Evolutionary conservation across 1,140 invertebrate genomes (phyloP).

Genomic region (Uloborus diversus): DNA sequence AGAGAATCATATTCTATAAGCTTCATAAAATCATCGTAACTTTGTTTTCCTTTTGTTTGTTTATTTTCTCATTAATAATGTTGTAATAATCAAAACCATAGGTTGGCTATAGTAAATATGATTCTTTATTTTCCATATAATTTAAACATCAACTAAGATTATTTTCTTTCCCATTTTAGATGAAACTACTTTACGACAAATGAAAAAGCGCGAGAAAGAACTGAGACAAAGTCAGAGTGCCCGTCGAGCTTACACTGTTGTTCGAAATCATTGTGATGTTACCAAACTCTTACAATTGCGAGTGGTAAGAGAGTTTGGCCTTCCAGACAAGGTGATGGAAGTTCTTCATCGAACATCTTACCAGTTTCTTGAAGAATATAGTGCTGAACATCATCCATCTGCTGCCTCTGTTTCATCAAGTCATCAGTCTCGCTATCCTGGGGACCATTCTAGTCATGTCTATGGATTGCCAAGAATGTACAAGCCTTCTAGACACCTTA

Average conservation of each 20-base stretch:
- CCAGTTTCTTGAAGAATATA: slow-evolving; percentile 44
- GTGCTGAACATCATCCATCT: slow-evolving; percentile 29
- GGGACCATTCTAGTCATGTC: slow-evolving; percentile 53
- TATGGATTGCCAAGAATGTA: slow-evolving; percentile 42
- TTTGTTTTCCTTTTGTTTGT: too few relatives aligned
- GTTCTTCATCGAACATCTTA: slow-evolving; percentile 71
- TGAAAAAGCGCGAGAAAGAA: slow-evolving; percentile 87
- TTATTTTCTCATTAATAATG: too few relatives aligned
- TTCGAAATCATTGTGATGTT: slow-evolving; percentile 80
- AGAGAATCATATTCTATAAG: too few relatives aligned
- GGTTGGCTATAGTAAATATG: too few relatives aligned
- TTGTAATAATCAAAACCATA: too few relatives aligned
- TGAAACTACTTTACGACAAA: slow-evolving; percentile 68
- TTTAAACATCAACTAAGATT: not conserved
- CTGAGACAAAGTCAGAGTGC: slow-evolving; percentile 80
- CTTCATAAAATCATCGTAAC: too few relatives aligned
- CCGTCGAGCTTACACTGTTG: slow-evolving; percentile 78
- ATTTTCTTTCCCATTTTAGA: not conserved
- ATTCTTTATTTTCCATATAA: too few relatives aligned
- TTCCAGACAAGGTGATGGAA: slow-evolving; percentile 90
- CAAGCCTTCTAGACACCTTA: slow-evolving; percentile 52
- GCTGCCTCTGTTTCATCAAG: slow-evolving; percentile 2
- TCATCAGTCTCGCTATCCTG: slow-evolving; percentile 22
- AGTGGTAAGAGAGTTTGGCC: slow-evolving; percentile 91
- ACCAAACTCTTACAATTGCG: slow-evolving; percentile 82